phyloP scores from a whole-genome alignment of 2,113 vertebrate species.

The Aptenodytes forsteri region DNA sequence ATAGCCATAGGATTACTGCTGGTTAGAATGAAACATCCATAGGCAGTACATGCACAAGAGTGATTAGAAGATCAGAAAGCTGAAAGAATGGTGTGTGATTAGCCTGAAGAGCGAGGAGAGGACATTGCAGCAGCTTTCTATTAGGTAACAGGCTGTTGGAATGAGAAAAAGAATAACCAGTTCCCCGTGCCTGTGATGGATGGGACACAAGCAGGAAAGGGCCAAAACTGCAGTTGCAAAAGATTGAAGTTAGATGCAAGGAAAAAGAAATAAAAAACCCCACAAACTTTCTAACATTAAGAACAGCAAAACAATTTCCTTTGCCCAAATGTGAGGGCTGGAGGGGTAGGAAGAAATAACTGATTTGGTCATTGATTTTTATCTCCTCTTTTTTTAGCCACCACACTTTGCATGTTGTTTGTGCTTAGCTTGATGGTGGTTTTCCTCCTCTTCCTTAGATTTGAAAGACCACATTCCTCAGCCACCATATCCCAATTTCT shows the following conservation, averaged over 20 bases:
- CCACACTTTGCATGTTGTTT: too few relatives aligned
- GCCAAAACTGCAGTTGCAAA: neutral
- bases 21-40: neutral
- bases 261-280: neutral
- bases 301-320: neutral
- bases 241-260: neutral
- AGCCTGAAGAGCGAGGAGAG: neutral
- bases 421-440: neutral
- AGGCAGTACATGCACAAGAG: neutral
- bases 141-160: neutral
- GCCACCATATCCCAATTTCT: neutral
- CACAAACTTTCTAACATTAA: neutral
- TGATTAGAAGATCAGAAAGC: neutral
- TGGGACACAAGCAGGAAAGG: neutral
- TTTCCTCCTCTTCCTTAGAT: neutral
- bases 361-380: neutral
- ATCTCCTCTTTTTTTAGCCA: neutral
- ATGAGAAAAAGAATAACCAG: neutral
- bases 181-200: accelerated
- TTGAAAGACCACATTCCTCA: neutral
- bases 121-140: accelerated
- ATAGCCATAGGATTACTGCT: too few relatives aligned
- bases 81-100: neutral
- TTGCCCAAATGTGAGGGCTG: neutral
- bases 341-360: neutral